A percentile compares a stretch with the other conserved stretches of the same genome.
Conservation (phyloP, 2,888 invertebrate species). For the Drosophila phalerata region DNA sequence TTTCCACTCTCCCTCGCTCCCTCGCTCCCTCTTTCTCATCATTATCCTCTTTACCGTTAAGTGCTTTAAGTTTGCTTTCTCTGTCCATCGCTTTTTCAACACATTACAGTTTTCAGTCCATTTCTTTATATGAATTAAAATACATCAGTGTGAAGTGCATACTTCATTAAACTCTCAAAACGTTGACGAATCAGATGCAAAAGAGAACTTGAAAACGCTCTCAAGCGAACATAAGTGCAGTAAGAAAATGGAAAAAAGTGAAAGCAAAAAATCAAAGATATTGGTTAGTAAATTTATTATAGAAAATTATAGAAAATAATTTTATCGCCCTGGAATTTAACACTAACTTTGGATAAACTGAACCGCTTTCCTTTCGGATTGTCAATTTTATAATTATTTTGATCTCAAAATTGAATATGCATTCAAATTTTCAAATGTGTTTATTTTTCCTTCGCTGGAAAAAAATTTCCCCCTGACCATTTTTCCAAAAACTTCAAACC, state of each 20-base stretch:
- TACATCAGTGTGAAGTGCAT: background rate
- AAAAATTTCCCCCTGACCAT: too few relatives aligned
- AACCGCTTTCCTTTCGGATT: too few relatives aligned
- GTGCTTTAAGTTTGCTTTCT: constrained; percentile 16
- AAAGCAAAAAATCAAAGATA: background rate
- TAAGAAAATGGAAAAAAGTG: background rate
- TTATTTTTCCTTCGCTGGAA: too few relatives aligned
- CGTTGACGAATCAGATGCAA: background rate
- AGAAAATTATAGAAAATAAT: too few relatives aligned
- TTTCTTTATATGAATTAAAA: background rate
- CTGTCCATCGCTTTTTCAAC: background rate
- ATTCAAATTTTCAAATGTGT: too few relatives aligned
- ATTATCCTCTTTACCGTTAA: constrained; percentile 28
- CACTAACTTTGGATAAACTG: too few relatives aligned
- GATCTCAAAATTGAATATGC: too few relatives aligned
- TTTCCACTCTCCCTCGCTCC: background rate
- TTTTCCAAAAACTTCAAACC: too few relatives aligned
- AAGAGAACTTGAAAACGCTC: background rate
- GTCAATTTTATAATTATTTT: too few relatives aligned
- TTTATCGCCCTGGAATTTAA: too few relatives aligned
- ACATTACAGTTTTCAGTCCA: background rate
- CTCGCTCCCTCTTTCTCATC: constrained; percentile 12
- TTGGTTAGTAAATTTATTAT: too few relatives aligned
- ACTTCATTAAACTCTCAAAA: background rate
- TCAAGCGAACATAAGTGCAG: background rate